Conservation (phyloP, 2,797 vertebrate species). For the Eutrigla gurnardus region DNA sequence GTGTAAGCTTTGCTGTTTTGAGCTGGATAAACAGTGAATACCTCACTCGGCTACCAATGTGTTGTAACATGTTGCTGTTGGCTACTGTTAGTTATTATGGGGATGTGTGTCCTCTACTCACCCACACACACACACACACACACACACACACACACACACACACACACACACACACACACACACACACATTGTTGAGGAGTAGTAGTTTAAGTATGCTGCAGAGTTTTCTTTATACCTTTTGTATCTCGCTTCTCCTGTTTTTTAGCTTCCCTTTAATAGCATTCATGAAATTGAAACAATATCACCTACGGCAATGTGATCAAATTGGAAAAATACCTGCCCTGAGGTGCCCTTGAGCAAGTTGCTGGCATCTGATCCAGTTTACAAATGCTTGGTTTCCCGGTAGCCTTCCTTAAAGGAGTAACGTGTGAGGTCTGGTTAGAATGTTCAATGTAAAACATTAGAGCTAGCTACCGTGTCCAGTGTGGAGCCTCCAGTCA, state of each 20-base stretch:
- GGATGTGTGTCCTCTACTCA: conserved; percentile 47
- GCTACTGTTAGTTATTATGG: conserved; percentile 67
- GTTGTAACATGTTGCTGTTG: conserved; percentile 74
- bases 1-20: conserved; percentile 27
- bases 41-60: conserved; percentile 66
- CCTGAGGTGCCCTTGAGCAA: conserved; percentile 5
- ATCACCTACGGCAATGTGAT: conserved; percentile 6
- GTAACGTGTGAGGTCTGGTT: background rate
- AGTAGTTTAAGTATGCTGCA: background rate
- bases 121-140: conserved; percentile 27
- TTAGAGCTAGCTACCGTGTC: too few species aligned
- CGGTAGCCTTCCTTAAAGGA: background rate
- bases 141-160: background rate
- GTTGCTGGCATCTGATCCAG: background rate
- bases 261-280: background rate
- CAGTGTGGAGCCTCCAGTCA: too few species aligned
- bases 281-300: background rate
- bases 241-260: background rate
- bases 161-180: conserved; percentile 21
- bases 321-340: conserved; percentile 11
- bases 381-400: background rate
- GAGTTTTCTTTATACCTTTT: background rate
- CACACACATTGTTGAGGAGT: conserved; percentile 9
- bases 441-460: too few species aligned
- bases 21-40: conserved; percentile 67